phyloP scores from a whole-genome alignment of 2,113 vertebrate genomes.

The Rhinichthys klamathensis region DNA sequence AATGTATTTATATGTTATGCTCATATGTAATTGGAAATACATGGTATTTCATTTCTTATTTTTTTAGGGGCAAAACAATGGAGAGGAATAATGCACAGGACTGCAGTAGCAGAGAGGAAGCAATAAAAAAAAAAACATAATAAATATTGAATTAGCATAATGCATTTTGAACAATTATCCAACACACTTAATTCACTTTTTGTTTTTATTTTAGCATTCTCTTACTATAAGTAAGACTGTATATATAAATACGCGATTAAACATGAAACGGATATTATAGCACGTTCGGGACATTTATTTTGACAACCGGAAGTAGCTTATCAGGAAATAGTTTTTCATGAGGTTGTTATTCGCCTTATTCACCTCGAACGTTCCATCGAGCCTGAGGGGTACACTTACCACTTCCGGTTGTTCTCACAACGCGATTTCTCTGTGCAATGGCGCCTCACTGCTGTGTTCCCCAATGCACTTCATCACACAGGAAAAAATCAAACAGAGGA shows the following conservation, averaged over 20 bases:
- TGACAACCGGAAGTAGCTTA: slow-evolving; percentile 17
- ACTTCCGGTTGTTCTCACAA: too few species aligned
- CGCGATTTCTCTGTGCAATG: too few species aligned
- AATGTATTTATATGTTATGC: neutral
- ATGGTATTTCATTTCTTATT: neutral
- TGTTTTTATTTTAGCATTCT: neutral
- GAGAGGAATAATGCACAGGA: neutral
- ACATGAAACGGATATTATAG: neutral
- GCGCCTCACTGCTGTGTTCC: too few species aligned
- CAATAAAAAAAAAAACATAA: neutral
- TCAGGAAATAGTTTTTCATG: slow-evolving; percentile 12
- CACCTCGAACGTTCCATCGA: too few species aligned
- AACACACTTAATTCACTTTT: neutral
- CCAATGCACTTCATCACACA: too few species aligned
- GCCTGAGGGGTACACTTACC: too few species aligned
- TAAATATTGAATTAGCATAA: neutral
- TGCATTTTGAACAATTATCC: neutral
- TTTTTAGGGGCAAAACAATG: neutral
- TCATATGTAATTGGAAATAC: neutral
- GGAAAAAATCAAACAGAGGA: too few species aligned
- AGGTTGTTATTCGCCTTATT: slow-evolving; percentile 36
- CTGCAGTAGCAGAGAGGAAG: too few species aligned
- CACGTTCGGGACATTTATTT: slow-evolving; percentile 29
- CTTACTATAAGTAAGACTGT: neutral
- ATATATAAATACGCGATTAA: neutral